These are phyloP conservation scores for Sisyra nigra DNA, from an alignment of 2,888 invertebrate genomes.

Conservation along the genomic window DNA sequence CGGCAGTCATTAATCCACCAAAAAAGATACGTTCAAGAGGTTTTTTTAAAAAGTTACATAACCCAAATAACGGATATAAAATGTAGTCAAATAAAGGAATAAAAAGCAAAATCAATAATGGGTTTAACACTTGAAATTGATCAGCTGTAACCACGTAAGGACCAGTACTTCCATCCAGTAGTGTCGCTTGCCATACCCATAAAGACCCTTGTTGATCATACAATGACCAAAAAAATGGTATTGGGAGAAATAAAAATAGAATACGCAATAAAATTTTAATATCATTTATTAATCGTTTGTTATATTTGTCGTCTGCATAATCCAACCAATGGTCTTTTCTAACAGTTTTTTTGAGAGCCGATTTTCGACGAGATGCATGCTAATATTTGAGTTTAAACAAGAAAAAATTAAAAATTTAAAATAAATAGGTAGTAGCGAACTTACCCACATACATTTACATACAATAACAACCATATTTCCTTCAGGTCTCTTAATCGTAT, in stretches of 20 bases:
- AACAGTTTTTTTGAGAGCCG: slow-evolving; percentile 1
- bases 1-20: slow-evolving; percentile 66
- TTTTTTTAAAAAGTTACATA: slow-evolving; percentile 32
- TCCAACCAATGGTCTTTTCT: slow-evolving; percentile 9
- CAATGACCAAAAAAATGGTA: slow-evolving; percentile 51
- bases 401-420: no score
- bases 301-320: slow-evolving; percentile 9
- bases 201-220: slow-evolving; percentile 49
- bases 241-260: slow-evolving; percentile 38
- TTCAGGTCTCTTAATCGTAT: slow-evolving; percentile 59
- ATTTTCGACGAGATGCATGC: not conserved
- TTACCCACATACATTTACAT: slow-evolving; percentile 58
- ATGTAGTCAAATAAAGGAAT: slow-evolving; percentile 33
- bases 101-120: slow-evolving; percentile 34
- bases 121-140: slow-evolving; percentile 44
- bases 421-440: slow-evolving; percentile 21
- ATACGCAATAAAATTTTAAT: slow-evolving; percentile 28
- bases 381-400: not conserved
- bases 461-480: slow-evolving; percentile 75
- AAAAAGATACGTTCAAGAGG: slow-evolving; percentile 68
- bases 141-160: slow-evolving; percentile 36
- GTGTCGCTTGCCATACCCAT: slow-evolving; percentile 43
- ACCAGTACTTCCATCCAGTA: slow-evolving; percentile 31
- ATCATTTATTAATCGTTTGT: slow-evolving; percentile 18
- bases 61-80: slow-evolving; percentile 31